Base-by-base conservation (phyloP, 2,888 invertebrate genomes). In the Noctua janthina region DNA sequence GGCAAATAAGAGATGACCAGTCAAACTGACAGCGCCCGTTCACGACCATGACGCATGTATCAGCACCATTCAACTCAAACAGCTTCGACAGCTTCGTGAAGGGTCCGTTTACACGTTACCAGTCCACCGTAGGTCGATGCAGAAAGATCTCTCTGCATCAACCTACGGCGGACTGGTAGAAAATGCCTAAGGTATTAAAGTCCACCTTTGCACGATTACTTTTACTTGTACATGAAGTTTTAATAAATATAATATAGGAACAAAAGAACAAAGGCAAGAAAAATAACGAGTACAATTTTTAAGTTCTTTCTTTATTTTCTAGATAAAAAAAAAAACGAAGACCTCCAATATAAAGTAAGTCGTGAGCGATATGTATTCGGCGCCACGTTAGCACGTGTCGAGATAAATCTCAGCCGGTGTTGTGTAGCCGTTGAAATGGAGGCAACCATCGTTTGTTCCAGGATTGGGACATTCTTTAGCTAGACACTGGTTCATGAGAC, bases 321-420 rank as follows among this genome's bases (percentile, higher is more conserved):
- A 23, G 20, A 7, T 64, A 76, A 23, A 64, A 13, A 74, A 74
- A 79, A 72, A 2, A 76, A 56, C 46, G 46, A 29, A 29, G 29
- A 1, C 29, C 29, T 29, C 29, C 51, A 35, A 13, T 77, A 69
- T 76, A 74, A 83, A 85, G 83, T 81, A 88, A 82, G 84, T 86
- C 74, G 72, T 69, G 69, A 73, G 66, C 67, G 71, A 78, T 89
- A 87, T 84, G 83, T 89, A 82, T 90, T 87, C 81, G 73, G 51
- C 43, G 68, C 78, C 79, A 67, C 62, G 88, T 88, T 86, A 80
- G 82, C 81, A 85, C 87, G 83, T 87, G 90, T 90, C 76, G 76
- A 56, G 75, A 90, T 89, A 87, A 88, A 89, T 89, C 85, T 89
- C 82, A 79, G 79, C 46, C 68, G 74, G 62, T 49, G 54, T 81